Conservation (phyloP, 2,113 vertebrate genomes). For the Otus sunia region DNA sequence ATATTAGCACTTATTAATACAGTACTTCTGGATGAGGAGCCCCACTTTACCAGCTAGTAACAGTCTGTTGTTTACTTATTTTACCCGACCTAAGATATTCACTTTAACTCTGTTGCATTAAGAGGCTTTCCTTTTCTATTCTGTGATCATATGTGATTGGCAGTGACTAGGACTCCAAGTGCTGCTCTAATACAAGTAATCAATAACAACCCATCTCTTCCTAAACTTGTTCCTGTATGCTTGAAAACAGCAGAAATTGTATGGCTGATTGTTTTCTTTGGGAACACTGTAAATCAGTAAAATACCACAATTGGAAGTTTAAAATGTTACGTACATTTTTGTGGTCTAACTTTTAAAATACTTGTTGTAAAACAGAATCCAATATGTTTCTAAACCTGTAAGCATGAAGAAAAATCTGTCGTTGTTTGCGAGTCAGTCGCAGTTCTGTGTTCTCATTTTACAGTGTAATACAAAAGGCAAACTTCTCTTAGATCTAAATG, state of each 20-base stretch:
- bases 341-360: not conserved
- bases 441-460: slow-evolving; percentile 30
- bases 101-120: not conserved
- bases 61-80: not conserved
- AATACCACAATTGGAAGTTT: slow-evolving; percentile 14
- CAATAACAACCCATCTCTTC: not conserved
- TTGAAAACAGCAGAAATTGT: not conserved
- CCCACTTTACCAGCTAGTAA: not conserved
- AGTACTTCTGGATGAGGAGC: not conserved
- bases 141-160: not conserved
- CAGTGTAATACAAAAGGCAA: slow-evolving; percentile 7
- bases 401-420: not conserved
- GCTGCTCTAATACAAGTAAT: not conserved
- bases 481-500: slow-evolving; percentile 33
- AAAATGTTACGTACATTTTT: not conserved
- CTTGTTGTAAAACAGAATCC: not conserved
- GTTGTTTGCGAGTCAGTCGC: not conserved
- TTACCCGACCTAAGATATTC: not conserved
- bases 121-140: not conserved
- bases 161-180: not conserved
- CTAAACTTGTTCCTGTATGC: not conserved
- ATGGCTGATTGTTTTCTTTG: not conserved
- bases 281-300: not conserved
- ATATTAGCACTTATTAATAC: slow-evolving; percentile 17
- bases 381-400: not conserved